Conservation (phyloP, 1,140 invertebrate species). For the Eurosta solidaginis region DNA sequence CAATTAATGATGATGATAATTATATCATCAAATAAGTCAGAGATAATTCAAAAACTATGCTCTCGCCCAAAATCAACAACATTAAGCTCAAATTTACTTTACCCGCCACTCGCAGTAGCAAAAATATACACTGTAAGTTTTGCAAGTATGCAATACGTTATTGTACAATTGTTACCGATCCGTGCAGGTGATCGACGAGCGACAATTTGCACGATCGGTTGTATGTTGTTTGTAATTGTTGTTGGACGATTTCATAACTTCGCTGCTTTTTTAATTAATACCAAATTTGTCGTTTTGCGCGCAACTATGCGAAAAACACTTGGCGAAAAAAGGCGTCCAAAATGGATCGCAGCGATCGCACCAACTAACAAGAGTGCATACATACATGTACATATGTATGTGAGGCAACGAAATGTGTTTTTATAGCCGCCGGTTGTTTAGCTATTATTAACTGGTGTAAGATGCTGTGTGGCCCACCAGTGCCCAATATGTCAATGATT, state of each 20-base stretch:
- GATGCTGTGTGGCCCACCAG: not conserved
- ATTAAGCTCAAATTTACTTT: no score
- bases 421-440: not conserved
- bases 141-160: no score
- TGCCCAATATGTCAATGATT: conserved; percentile 22
- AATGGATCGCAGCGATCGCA: not conserved
- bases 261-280: conserved; percentile 27
- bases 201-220: not conserved
- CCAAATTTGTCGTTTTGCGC: conserved; percentile 11
- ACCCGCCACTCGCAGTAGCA: no score
- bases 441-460: not conserved
- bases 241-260: not conserved
- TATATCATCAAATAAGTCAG: no score
- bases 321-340: no score
- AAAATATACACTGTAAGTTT: no score
- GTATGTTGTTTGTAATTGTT: not conserved
- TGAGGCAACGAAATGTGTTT: not conserved
- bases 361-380: not conserved
- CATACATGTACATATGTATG: not conserved
- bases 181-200: not conserved
- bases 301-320: no score
- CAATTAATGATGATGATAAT: no score
- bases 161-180: not conserved
- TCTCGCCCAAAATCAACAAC: no score
- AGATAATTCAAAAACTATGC: no score